Evolutionary conservation across 1,140 invertebrate genomes (phyloP).

Genomic region (Oscheius sp.): DNA sequence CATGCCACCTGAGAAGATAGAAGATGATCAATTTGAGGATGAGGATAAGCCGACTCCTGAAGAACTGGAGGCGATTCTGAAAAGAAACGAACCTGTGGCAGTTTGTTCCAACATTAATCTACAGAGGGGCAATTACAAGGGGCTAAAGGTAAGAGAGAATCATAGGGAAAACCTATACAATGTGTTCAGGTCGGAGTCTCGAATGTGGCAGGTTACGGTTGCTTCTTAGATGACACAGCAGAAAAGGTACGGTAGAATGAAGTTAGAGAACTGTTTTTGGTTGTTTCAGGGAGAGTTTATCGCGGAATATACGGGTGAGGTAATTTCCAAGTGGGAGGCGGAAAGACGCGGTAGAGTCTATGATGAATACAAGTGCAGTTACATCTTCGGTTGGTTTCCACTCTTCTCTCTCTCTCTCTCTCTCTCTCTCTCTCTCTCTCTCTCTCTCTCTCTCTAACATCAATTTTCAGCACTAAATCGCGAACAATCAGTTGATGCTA

Average conservation of each 20-base stretch:
- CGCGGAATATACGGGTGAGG: constrained; percentile 96
- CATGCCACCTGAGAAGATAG: background rate
- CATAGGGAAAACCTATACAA: background rate
- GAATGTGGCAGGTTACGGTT: constrained; percentile 94
- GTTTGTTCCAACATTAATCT: constrained; percentile 61
- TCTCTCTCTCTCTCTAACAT: background rate
- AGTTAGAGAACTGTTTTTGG: no score
- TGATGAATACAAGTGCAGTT: constrained; percentile 99
- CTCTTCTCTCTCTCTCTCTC: background rate
- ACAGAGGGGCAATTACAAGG: constrained; percentile 80
- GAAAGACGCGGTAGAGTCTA: constrained; percentile 97
- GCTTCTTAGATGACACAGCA: constrained; percentile 81
- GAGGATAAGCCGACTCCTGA: constrained; percentile 12
- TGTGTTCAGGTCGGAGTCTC: constrained; percentile 73
- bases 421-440: background rate
- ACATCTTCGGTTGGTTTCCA: constrained; percentile 80
- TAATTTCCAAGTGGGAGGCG: constrained; percentile 91
- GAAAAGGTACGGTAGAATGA: no score
- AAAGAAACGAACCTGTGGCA: background rate
- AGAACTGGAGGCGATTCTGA: background rate
- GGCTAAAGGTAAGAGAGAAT: constrained; percentile 73
- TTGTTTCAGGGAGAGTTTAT: constrained; percentile 99
- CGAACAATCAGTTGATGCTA: constrained; percentile 81
- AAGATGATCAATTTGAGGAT: background rate
- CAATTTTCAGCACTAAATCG: constrained; percentile 10